These are phyloP conservation scores for Agrilus mali DNA, from an alignment of 2,888 invertebrate species.

Conservation along the genomic window DNA sequence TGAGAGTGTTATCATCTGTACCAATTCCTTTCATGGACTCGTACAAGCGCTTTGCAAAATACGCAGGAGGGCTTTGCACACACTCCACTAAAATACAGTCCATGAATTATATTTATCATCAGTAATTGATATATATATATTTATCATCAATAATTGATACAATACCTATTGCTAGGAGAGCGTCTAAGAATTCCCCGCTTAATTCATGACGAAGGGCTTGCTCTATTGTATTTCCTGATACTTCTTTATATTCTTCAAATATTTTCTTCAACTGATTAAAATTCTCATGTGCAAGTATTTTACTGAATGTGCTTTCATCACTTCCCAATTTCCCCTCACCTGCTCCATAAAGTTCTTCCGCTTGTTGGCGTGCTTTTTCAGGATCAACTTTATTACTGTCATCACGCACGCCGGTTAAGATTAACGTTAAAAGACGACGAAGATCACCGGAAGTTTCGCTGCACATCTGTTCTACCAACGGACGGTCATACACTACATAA, in stretches of 20 bases:
- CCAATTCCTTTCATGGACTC: constrained; percentile 56
- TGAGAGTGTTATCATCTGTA: constrained; percentile 57
- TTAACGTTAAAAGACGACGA: constrained; percentile 59
- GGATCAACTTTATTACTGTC: constrained; percentile 48
- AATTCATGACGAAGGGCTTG: constrained; percentile 57
- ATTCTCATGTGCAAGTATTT: constrained; percentile 60
- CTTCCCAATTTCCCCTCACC: constrained; percentile 63
- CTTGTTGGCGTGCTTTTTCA: constrained; percentile 56
- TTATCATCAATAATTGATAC: not conserved
- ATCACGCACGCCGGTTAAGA: constrained; percentile 55
- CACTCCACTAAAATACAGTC: constrained; percentile 48
- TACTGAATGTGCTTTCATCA: constrained; percentile 59
- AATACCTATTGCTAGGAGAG: constrained; percentile 57
- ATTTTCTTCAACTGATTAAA: constrained; percentile 55
- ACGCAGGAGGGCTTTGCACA: constrained; percentile 51
- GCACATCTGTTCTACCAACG: constrained; percentile 60
- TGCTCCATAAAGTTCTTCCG: constrained; percentile 54
- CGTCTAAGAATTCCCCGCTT: constrained; percentile 52
- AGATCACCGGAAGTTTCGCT: constrained; percentile 71
- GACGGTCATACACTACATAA: constrained; percentile 49
- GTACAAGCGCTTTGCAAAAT: constrained; percentile 55
- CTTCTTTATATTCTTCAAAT: constrained; percentile 60
- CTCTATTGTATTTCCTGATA: constrained; percentile 61
- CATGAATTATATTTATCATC: not conserved
- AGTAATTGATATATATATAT: too few relatives aligned